These are phyloP conservation scores for Spilosoma lubricipeda DNA, from an alignment of 2,888 invertebrate genomes.

Conservation along the genomic window DNA sequence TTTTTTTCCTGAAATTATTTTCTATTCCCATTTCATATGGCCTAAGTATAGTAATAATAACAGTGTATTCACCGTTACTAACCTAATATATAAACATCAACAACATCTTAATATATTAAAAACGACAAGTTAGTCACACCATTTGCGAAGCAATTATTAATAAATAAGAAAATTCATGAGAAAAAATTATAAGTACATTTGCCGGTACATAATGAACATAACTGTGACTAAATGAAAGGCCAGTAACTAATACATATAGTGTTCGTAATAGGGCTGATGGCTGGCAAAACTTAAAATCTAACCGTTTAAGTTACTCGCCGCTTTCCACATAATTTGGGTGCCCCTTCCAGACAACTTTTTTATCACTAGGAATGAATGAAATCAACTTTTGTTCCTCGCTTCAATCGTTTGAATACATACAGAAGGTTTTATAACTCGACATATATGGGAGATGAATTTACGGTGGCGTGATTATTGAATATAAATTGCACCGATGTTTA, in stretches of 20 bases:
- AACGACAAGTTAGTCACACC: too few species aligned
- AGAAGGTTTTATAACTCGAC: conserved; percentile 4
- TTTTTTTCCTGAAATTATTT: too few species aligned
- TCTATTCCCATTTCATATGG: too few species aligned
- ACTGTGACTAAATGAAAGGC: neutral
- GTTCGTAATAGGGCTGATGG: neutral
- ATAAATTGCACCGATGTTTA: neutral
- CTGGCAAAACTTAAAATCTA: neutral
- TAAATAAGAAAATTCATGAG: too few species aligned
- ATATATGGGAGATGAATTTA: neutral
- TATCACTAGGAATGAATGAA: conserved; percentile 18
- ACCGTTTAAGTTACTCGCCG: conserved; percentile 10
- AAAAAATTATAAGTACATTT: too few species aligned
- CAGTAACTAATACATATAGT: neutral
- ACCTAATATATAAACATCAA: too few species aligned
- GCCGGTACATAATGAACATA: too few species aligned
- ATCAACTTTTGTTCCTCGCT: conserved; percentile 16
- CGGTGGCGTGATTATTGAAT: neutral
- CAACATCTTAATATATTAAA: too few species aligned
- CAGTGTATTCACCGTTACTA: too few species aligned
- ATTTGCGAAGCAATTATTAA: too few species aligned
- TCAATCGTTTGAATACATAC: conserved; percentile 21
- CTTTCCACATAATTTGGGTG: conserved; percentile 11
- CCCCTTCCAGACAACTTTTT: conserved; percentile 20
- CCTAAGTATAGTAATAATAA: too few species aligned